A percentile compares a stretch with the other conserved stretches of the same genome.
Conservation (phyloP, 2,113 vertebrate genomes). For the Leucopsar rothschildi region DNA sequence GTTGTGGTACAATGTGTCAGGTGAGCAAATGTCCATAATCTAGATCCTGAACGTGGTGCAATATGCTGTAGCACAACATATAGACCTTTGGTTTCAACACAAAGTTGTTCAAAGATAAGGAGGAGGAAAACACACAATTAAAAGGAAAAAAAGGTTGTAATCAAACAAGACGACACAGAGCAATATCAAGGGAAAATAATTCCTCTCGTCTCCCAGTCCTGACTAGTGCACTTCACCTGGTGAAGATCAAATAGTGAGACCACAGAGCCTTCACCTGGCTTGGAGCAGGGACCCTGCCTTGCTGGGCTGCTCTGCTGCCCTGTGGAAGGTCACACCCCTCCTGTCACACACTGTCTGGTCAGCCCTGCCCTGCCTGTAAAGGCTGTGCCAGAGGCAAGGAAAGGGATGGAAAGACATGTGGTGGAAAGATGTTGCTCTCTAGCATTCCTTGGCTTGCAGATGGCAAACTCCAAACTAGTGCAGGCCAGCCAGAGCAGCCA, state of each 20-base stretch:
- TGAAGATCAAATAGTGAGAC: slow-evolving; percentile 26
- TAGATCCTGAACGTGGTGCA: background rate
- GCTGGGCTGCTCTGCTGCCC: background rate
- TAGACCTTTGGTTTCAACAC: background rate
- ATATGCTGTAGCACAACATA: background rate
- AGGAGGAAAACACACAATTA: background rate
- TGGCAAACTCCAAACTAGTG: background rate
- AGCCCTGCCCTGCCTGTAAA: background rate
- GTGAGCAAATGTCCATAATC: background rate
- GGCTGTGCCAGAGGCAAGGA: slow-evolving; percentile 9
- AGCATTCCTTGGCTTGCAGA: slow-evolving; percentile 14
- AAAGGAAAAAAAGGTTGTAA: slow-evolving; percentile 25
- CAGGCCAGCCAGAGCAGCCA: background rate
- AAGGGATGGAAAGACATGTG: background rate
- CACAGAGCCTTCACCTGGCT: background rate
- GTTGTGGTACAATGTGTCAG: background rate
- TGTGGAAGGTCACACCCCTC: background rate
- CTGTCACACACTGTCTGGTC: background rate
- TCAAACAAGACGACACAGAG: slow-evolving; percentile 41
- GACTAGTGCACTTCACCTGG: slow-evolving; percentile 6
- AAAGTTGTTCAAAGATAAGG: slow-evolving; percentile 19
- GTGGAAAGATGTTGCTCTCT: background rate
- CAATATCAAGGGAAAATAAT: slow-evolving; percentile 20
- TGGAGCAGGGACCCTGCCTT: background rate
- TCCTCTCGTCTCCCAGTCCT: background rate